phyloP scores from a whole-genome alignment of 2,797 vertebrate species.

The Callimico goeldii region DNA sequence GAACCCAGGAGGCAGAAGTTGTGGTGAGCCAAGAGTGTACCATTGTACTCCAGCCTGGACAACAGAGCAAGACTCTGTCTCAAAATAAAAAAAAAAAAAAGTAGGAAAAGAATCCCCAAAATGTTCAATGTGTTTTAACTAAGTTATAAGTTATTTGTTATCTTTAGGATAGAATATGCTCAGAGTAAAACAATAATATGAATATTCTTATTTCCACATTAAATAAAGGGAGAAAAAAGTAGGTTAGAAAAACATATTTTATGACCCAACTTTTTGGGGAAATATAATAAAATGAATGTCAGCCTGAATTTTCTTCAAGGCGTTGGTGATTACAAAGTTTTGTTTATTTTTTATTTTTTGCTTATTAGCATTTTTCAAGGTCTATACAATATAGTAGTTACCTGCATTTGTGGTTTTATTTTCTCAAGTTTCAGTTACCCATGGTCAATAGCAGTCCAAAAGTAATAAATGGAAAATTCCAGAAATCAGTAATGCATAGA shows the following conservation, averaged over 20 bases:
- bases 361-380: neutral
- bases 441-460: neutral
- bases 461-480: neutral
- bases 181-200: neutral
- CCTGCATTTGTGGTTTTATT: neutral
- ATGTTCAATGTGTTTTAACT: neutral
- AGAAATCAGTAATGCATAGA: neutral
- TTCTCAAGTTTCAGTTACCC: neutral
- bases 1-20: no score
- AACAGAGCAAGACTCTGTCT: no score
- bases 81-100: neutral
- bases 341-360: neutral
- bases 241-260: neutral
- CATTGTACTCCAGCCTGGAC: no score
- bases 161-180: neutral
- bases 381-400: neutral
- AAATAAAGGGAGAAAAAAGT: neutral
- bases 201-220: neutral
- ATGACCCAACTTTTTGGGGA: neutral
- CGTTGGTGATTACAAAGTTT: neutral
- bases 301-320: neutral
- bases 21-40: no score
- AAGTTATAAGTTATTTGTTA: neutral
- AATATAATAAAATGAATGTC: neutral
- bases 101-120: neutral